Percentiles rank a stretch among this genome's conserved stretches.
phyloP scores from a whole-genome alignment of 2,888 invertebrate species.

The Ormyrus rosae region DNA sequence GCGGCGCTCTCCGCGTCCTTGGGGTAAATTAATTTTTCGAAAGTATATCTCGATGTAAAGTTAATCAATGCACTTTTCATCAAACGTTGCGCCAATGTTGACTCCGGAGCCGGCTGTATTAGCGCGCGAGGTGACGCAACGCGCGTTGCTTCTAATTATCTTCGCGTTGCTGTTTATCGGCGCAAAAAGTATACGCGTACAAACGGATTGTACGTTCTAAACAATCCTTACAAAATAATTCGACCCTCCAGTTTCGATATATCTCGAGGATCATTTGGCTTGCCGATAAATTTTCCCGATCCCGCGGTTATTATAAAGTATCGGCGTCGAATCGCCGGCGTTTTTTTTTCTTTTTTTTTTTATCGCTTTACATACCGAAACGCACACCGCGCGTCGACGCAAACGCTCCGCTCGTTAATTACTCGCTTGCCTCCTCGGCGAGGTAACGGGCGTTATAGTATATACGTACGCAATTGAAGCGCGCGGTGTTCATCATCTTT shows the following conservation, averaged over 20 bases:
- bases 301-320: too few relatives aligned
- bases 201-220: neutral
- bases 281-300: too few relatives aligned
- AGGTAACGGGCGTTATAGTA: neutral
- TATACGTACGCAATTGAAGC: conserved; percentile 1
- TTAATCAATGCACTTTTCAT: conserved; percentile 25
- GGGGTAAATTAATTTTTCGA: conserved; percentile 30
- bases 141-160: conserved; percentile 5
- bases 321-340: too few relatives aligned
- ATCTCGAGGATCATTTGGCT: too few relatives aligned
- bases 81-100: neutral
- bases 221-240: too few relatives aligned
- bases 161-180: neutral
- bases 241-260: too few relatives aligned
- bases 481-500: neutral
- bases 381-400: too few relatives aligned
- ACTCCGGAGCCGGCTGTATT: too few relatives aligned
- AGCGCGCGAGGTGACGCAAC: too few relatives aligned
- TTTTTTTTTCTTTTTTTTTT: too few relatives aligned
- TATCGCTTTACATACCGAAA: too few relatives aligned
- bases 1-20: conserved; percentile 11
- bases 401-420: too few relatives aligned
- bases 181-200: neutral
- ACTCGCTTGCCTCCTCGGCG: neutral
- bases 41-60: conserved; percentile 28